These are phyloP conservation scores for Amphimallon solstitiale DNA, from an alignment of 2,888 invertebrate species.

Conservation along the genomic window DNA sequence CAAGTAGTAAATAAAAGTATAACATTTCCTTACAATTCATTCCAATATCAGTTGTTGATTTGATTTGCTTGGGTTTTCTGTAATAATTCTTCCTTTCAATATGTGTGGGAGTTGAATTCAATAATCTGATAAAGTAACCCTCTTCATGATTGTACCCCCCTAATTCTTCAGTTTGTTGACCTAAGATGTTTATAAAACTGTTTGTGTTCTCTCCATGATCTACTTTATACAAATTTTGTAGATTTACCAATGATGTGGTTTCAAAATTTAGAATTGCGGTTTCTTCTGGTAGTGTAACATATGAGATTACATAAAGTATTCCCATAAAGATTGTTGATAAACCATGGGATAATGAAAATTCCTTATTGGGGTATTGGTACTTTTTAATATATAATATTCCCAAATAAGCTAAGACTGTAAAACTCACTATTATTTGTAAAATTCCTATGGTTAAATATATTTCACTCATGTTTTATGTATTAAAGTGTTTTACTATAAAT, in stretches of 20 bases:
- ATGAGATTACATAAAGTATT: constrained; percentile 52
- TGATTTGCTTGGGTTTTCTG: neutral
- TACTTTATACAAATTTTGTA: neutral
- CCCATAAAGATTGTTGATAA: constrained; percentile 56
- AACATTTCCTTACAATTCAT: constrained; percentile 45
- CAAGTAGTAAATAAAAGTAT: constrained; percentile 53
- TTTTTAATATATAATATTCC: constrained; percentile 47
- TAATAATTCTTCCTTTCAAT: neutral
- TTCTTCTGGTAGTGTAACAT: neutral
- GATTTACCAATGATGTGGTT: neutral
- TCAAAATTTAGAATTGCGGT: neutral
- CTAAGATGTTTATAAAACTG: constrained; percentile 2
- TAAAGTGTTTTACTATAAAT: constrained; percentile 1
- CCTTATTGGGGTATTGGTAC: constrained; percentile 45
- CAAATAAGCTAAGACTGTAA: constrained; percentile 51
- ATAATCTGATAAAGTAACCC: constrained; percentile 7
- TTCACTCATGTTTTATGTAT: constrained; percentile 53
- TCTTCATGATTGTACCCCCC: neutral
- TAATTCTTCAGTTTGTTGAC: neutral
- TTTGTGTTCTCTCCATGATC: constrained; percentile 13
- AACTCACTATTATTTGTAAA: constrained; percentile 51
- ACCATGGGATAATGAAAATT: constrained; percentile 53
- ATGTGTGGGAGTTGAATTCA: neutral
- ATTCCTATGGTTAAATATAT: constrained; percentile 54
- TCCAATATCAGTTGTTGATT: neutral